Evolutionary conservation across 2,888 invertebrate genomes (phyloP).

Genomic region (Notodonta dromedarius): DNA sequence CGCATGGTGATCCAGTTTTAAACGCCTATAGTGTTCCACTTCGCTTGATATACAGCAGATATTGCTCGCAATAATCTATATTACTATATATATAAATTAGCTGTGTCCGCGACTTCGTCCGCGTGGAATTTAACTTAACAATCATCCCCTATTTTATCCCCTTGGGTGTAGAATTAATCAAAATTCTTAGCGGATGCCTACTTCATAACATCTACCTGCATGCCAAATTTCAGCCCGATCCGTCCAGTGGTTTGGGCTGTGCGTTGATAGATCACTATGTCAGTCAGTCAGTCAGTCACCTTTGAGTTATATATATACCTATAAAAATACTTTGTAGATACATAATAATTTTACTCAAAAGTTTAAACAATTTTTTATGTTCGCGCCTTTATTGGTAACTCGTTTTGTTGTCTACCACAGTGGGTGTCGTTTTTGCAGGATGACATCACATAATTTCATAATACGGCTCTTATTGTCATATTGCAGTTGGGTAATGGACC

Average conservation of each 20-base stretch:
- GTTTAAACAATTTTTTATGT: conserved; percentile 25
- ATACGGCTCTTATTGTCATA: conserved; percentile 24
- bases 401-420: conserved; percentile 25
- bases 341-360: conserved; percentile 13
- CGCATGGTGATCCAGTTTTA: conserved; percentile 45
- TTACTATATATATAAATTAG: too few relatives aligned
- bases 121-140: too few relatives aligned
- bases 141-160: too few relatives aligned
- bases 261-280: too few relatives aligned
- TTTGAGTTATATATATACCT: too few relatives aligned
- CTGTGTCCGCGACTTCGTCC: too few relatives aligned
- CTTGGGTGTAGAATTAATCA: too few relatives aligned
- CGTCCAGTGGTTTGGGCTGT: too few relatives aligned
- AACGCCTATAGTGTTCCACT: conserved; percentile 43
- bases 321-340: neutral
- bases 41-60: conserved; percentile 37
- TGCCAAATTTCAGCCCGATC: too few relatives aligned
- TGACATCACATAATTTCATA: conserved; percentile 41
- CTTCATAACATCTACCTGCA: too few relatives aligned
- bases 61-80: conserved; percentile 8
- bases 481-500: conserved; percentile 18
- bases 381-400: conserved; percentile 23
- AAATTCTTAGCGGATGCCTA: too few relatives aligned
- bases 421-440: conserved; percentile 34
- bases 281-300: too few relatives aligned